Base-by-base conservation (phyloP, 2,888 invertebrate species). In the Augochlorella aurata region DNA sequence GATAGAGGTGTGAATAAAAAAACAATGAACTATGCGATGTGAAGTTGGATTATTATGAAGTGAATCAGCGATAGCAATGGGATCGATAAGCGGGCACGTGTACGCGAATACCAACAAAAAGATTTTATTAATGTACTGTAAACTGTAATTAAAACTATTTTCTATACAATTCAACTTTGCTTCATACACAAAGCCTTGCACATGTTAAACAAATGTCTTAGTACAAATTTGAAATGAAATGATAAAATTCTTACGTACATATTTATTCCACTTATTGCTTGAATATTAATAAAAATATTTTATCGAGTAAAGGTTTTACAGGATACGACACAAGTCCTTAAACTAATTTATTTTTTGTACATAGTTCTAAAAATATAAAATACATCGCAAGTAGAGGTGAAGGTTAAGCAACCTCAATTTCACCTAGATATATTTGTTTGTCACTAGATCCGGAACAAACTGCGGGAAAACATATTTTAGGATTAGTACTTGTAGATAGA, bases 361-460 rank as follows among this genome's bases (percentile, higher is more conserved):
- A 79, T 24, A 45, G 76, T 44, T 70, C 68, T 77, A 79, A 77
- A 63, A 77, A 63, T 76, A 71, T 70, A 86, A 79, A 78, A 65
- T n/a, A 67, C 3, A 24, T 54, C 29, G 16, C 44, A 45, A 61
- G 8, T 0, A 29, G 49, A n/a, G 38, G 50, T 52, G n/a, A 52
- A 54, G n/a, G 24, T 63, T 66, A 68, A 71, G 72, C 88, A 69
- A 93, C 92, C 92, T 98, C 98, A 88, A 99, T 97, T 95, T 99
- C 99, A 52, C 99, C 99, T 83, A 99, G 94, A 93, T 97, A 99
- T 81, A 99, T 95, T 90, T 97, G 97, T 94, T 99, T 99, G 94
- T 99, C 99, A 94, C 98, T 99, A 58, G 98, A 97, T 14, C 96
- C 98, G 0, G 99, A 99, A 58, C 98, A 95, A 88, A 99, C 96